These are phyloP conservation scores for Fissipunctia ypsillon DNA, from an alignment of 2,888 invertebrate genomes.

Conservation along the genomic window DNA sequence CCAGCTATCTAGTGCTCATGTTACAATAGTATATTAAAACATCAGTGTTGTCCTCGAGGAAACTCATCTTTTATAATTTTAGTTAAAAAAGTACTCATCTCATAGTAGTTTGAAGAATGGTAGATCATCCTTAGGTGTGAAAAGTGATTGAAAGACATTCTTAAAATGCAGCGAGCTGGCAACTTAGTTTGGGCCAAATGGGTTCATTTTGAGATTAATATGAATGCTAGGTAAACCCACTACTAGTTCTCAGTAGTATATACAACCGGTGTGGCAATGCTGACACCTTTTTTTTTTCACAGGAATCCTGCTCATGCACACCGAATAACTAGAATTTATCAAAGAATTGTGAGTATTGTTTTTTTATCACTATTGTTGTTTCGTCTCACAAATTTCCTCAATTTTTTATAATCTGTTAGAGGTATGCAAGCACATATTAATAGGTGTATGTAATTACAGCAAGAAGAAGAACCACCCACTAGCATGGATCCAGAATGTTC, in stretches of 20 bases:
- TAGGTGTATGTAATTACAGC: slow-evolving; percentile 59
- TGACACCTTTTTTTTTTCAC: slow-evolving; percentile 35
- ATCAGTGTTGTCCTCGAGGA: background rate
- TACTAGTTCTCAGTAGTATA: slow-evolving; percentile 30
- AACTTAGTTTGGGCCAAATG: slow-evolving; percentile 35
- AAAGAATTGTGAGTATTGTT: slow-evolving; percentile 56
- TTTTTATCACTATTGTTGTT: background rate
- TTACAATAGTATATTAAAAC: slow-evolving; percentile 16
- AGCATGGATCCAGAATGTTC: slow-evolving; percentile 88
- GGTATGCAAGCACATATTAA: background rate
- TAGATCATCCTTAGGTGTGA: slow-evolving; percentile 7
- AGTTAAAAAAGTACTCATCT: slow-evolving; percentile 4
- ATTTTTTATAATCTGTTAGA: background rate
- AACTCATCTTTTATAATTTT: slow-evolving; percentile 13
- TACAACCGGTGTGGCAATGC: background rate
- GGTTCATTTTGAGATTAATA: slow-evolving; percentile 49
- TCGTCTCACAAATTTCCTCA: background rate
- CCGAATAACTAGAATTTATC: slow-evolving; percentile 60
- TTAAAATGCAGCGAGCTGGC: slow-evolving; percentile 40
- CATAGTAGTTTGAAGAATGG: slow-evolving; percentile 22
- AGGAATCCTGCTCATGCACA: slow-evolving; percentile 75
- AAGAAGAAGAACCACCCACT: slow-evolving; percentile 54
- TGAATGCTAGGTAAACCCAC: slow-evolving; percentile 55
- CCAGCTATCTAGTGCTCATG: slow-evolving; percentile 22
- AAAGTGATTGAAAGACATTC: slow-evolving; percentile 11